Evolutionary conservation across 2,113 vertebrate species (phyloP), one percentile per base, ranked within the genome.

Genomic region (Geococcyx californianus): DNA sequence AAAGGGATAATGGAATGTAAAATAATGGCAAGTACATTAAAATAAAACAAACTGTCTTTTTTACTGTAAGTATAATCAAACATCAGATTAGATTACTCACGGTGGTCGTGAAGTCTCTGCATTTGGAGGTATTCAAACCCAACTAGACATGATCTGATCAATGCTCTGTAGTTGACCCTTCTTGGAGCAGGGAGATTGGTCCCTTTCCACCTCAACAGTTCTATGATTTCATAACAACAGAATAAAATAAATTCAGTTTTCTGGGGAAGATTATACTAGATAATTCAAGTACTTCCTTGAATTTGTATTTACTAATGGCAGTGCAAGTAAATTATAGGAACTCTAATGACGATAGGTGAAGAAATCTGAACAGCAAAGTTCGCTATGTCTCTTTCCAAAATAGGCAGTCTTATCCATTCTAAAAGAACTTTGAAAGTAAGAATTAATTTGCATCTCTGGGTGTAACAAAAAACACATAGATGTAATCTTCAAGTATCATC

Each of bases 41-140:
- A 68, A 54, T 1, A 1, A 23, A 72, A 49, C 3, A 42, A 90
- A 52, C 0, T 0, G 1, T 1, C 3, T 20, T 72, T 66, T 64
- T 55, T 47, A 55, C 24, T 33, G 7, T n/a, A 31, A 84, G 13
- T 7, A 20, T 26, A 52, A 33, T 38, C 49, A 42, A 87, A 84
- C 63, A 56, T 5, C 10, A 47, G 34, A 87, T 47, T 8, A 60
- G 16, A 11, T 18, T 52, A 17, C 34, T 31, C 29, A 55, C 25
- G 28, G 21, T 60, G 3, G 31, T 13, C 60, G 26, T 51, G 36
- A 70, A 82, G 28, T 58, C 29, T 70, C 13, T 69, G 52, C 25
- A 28, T 29, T 38, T 78, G 52, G 15, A 86, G 12, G 44, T 52
- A 34, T 5, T 33, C 16, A 83, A 86, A 42, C 8, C 13, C 25